These are phyloP conservation scores for Callyntrura sp. DNA, from an alignment of 2,888 invertebrate genomes.

Conservation along the genomic window DNA sequence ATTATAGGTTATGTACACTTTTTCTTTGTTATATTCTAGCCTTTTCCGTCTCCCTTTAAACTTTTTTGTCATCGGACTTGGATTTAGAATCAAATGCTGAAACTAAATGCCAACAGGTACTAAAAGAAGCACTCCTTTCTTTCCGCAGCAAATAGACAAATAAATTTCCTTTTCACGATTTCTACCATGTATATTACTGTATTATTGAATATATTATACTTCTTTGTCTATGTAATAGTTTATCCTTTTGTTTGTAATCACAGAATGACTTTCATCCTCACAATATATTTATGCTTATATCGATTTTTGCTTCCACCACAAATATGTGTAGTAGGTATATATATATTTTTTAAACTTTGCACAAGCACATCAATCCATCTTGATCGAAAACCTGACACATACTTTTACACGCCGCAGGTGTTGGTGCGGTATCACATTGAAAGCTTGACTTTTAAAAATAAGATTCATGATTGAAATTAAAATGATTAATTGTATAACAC, in stretches of 20 bases:
- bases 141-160: slow-evolving; percentile 43
- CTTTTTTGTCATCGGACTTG: slow-evolving; percentile 20
- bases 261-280: slow-evolving; percentile 73
- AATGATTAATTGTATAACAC: background rate
- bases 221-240: slow-evolving; percentile 14
- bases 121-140: slow-evolving; percentile 80
- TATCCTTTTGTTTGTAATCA: slow-evolving; percentile 68
- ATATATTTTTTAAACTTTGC: slow-evolving; percentile 25
- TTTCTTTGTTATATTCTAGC: slow-evolving; percentile 70
- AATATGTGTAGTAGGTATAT: background rate
- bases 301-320: slow-evolving; percentile 21
- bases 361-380: slow-evolving; percentile 51
- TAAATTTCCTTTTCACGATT: slow-evolving; percentile 28
- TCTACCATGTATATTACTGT: slow-evolving; percentile 16
- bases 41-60: slow-evolving; percentile 38
- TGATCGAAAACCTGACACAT: background rate
- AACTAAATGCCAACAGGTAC: slow-evolving; percentile 81
- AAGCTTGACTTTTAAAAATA: slow-evolving; percentile 60
- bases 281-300: slow-evolving; percentile 34
- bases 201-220: slow-evolving; percentile 41
- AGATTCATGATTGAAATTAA: slow-evolving; percentile 32
- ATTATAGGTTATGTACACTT: slow-evolving; percentile 33
- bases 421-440: slow-evolving; percentile 1
- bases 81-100: slow-evolving; percentile 68
- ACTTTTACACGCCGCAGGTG: slow-evolving; percentile 19